phyloP scores from a whole-genome alignment of 2,888 invertebrate genomes.

The Acrobasis suavella region DNA sequence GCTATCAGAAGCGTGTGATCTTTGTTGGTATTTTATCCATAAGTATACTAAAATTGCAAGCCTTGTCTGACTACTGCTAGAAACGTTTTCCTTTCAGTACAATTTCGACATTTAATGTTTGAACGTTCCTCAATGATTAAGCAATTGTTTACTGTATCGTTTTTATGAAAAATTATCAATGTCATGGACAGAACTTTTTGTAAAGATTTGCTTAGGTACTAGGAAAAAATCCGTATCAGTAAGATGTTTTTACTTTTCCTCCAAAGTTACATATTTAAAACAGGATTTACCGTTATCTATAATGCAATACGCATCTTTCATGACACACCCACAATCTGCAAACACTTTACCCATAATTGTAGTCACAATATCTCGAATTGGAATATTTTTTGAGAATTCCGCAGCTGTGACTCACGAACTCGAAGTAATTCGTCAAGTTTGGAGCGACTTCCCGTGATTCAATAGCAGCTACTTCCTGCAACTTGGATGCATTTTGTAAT shows the following conservation, averaged over 20 bases:
- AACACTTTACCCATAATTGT: neutral
- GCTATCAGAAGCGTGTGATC: neutral
- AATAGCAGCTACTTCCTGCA: slow-evolving; percentile 32
- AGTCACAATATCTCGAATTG: slow-evolving; percentile 19
- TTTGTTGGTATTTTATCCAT: neutral
- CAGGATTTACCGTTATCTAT: neutral
- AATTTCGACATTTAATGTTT: too few relatives aligned
- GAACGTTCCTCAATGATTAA: too few relatives aligned
- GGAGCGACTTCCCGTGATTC: slow-evolving; percentile 46
- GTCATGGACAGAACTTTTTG: too few relatives aligned
- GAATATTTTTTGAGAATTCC: slow-evolving; percentile 37
- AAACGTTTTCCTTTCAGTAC: too few relatives aligned
- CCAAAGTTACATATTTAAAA: neutral
- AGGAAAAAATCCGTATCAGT: too few relatives aligned
- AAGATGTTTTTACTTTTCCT: too few relatives aligned
- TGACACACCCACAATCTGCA: slow-evolving; percentile 3
- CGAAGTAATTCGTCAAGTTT: slow-evolving; percentile 33
- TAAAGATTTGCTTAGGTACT: too few relatives aligned
- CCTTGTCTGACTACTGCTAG: too few relatives aligned
- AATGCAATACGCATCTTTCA: neutral
- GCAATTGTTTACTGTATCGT: too few relatives aligned
- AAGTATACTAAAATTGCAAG: too few relatives aligned
- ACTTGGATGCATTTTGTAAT: slow-evolving; percentile 13
- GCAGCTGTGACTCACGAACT: slow-evolving; percentile 39
- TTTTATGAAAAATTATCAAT: too few relatives aligned